phyloP scores from a whole-genome alignment of 2,113 vertebrate species.

The Gopherus evgoodei region DNA sequence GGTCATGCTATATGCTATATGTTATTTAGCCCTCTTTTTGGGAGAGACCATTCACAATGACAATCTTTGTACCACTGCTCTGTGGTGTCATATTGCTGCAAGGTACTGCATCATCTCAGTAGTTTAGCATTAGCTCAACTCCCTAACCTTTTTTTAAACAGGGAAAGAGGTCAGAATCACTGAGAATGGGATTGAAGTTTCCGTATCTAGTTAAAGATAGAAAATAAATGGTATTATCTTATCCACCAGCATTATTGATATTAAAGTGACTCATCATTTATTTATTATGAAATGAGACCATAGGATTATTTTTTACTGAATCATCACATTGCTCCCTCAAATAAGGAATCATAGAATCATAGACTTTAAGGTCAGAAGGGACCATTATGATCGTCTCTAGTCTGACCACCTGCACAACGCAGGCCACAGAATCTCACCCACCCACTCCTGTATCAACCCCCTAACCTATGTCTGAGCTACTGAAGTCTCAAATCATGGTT shows the following conservation, averaged over 20 bases:
- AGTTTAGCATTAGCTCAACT: background rate
- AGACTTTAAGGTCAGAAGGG: too few species aligned
- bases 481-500: too few species aligned
- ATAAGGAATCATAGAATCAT: background rate
- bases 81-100: background rate
- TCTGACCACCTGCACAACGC: too few species aligned
- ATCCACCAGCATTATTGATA: background rate
- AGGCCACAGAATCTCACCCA: too few species aligned
- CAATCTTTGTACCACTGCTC: accelerated
- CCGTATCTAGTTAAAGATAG: background rate
- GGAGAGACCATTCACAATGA: too few species aligned
- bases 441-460: too few species aligned
- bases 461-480: too few species aligned
- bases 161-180: background rate
- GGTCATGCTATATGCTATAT: background rate
- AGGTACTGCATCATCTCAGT: background rate
- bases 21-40: background rate
- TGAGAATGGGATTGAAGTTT: background rate
- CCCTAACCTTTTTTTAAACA: background rate
- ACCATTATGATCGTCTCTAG: too few species aligned
- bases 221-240: background rate
- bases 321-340: background rate
- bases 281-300: background rate
- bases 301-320: background rate
- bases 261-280: background rate